phyloP scores from a whole-genome alignment of 2,888 invertebrate species.

The Parnassius orleans region DNA sequence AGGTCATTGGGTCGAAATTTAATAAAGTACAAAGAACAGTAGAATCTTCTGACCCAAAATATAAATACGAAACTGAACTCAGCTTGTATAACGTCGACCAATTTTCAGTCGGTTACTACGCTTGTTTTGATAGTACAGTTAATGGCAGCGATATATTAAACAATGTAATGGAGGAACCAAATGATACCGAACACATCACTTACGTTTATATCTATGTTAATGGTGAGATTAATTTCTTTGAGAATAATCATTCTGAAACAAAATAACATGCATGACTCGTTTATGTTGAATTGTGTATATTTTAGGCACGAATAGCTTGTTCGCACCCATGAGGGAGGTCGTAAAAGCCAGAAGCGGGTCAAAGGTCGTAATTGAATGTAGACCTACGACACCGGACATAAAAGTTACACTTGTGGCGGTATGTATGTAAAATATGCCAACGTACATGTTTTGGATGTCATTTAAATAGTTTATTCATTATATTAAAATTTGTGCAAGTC shows the following conservation, averaged over 20 bases:
- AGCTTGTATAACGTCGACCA: constrained; percentile 66
- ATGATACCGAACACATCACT: constrained; percentile 56
- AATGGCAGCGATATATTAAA: constrained; percentile 50
- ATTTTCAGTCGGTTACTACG: constrained; percentile 78
- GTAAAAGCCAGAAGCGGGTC: constrained; percentile 49
- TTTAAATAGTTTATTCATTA: constrained; percentile 6
- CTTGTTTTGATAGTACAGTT: constrained; percentile 70
- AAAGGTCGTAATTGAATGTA: constrained; percentile 67
- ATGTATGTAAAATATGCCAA: constrained; percentile 49
- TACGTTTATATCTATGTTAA: constrained; percentile 70
- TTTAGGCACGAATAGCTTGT: constrained; percentile 67
- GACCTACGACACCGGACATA: constrained; percentile 70
- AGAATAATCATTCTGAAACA: constrained; percentile 14
- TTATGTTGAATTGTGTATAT: constrained; percentile 44
- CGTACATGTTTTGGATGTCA: constrained; percentile 14
- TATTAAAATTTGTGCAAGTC: constrained; percentile 9
- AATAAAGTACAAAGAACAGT: constrained; percentile 36
- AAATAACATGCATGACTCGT: constrained; percentile 27
- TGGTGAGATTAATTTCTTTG: constrained; percentile 52
- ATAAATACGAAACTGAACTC: constrained; percentile 67
- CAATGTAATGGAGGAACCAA: constrained; percentile 57
- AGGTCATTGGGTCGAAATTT: constrained; percentile 44
- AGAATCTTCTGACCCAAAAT: constrained; percentile 40
- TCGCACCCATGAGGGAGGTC: constrained; percentile 67
- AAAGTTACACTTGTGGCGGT: constrained; percentile 59